phyloP scores from a whole-genome alignment of 2,113 vertebrate species.

The Gracilinanus agilis region DNA sequence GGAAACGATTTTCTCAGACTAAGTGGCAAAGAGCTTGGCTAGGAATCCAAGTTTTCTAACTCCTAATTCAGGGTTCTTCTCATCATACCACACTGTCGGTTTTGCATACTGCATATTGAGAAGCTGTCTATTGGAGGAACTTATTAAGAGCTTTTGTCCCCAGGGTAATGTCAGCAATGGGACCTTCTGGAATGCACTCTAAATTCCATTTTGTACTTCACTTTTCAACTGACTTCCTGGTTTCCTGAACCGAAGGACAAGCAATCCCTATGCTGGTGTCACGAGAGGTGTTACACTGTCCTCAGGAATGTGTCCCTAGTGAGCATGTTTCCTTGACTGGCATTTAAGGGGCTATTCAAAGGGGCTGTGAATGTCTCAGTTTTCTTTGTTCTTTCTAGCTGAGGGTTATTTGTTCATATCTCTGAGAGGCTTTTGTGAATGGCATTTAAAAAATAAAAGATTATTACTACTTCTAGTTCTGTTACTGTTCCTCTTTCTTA shows the following conservation, averaged over 20 bases:
- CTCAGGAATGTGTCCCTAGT: conserved; percentile 68
- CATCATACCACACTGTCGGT: background rate
- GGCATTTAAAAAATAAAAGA: conserved; percentile 78
- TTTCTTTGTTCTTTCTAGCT: conserved; percentile 60
- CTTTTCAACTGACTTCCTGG: conserved; percentile 57
- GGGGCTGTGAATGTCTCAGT: conserved; percentile 69
- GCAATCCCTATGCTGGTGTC: conserved; percentile 73
- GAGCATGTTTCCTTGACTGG: conserved; percentile 73
- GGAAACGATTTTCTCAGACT: conserved; percentile 9
- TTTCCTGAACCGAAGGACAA: conserved; percentile 75
- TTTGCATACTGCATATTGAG: conserved; percentile 26
- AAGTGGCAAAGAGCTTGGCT: background rate
- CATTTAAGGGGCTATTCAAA: conserved; percentile 74
- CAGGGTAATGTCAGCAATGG: conserved; percentile 52
- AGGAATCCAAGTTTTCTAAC: background rate
- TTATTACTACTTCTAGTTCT: conserved; percentile 69
- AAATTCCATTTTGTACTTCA: conserved; percentile 65
- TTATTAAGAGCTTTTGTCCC: conserved; percentile 50
- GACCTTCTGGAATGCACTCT: conserved; percentile 68
- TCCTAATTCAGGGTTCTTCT: conserved; percentile 31
- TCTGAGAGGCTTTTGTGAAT: conserved; percentile 76
- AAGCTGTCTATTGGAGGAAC: conserved; percentile 48
- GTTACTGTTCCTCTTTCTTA: conserved; percentile 70
- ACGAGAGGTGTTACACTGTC: conserved; percentile 79
- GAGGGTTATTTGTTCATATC: conserved; percentile 72